Evolutionary conservation across 2,888 invertebrate species (phyloP).

Genomic region (Mamestra brassicae): DNA sequence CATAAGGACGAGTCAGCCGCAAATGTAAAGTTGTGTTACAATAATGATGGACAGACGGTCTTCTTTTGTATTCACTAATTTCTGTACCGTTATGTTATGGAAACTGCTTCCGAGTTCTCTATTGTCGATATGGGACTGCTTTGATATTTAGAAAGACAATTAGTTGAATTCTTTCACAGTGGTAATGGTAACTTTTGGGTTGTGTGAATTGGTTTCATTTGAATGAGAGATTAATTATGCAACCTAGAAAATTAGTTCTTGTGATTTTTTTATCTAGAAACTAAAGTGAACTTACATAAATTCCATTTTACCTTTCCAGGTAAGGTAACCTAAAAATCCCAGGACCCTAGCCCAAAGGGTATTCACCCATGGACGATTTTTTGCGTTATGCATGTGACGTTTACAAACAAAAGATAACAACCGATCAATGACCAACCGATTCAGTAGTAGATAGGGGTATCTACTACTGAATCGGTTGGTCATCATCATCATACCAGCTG

Average conservation of each 20-base stretch:
- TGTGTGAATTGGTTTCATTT: not conserved
- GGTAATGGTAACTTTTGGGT: conserved; percentile 30
- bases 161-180: conserved; percentile 42
- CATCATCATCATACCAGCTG: too few relatives aligned
- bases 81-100: conserved; percentile 84
- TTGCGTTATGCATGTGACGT: not conserved
- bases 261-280: not conserved
- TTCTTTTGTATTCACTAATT: conserved; percentile 78
- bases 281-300: not conserved
- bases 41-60: conserved; percentile 76
- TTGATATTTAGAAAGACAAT: conserved; percentile 63
- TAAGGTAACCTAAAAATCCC: not conserved
- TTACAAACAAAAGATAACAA: not conserved
- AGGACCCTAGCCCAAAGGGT: too few relatives aligned
- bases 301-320: not conserved
- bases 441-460: too few relatives aligned
- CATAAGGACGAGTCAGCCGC: conserved; percentile 61
- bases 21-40: conserved; percentile 53
- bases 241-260: not conserved
- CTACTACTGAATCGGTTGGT: not conserved
- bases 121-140: conserved; percentile 71
- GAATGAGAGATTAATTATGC: not conserved
- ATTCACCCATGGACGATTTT: not conserved
- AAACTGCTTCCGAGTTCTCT: conserved; percentile 81
- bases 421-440: too few relatives aligned